These are phyloP conservation scores for Sebastes hubbsi DNA, from an alignment of 2,797 vertebrate species.

Conservation along the genomic window DNA sequence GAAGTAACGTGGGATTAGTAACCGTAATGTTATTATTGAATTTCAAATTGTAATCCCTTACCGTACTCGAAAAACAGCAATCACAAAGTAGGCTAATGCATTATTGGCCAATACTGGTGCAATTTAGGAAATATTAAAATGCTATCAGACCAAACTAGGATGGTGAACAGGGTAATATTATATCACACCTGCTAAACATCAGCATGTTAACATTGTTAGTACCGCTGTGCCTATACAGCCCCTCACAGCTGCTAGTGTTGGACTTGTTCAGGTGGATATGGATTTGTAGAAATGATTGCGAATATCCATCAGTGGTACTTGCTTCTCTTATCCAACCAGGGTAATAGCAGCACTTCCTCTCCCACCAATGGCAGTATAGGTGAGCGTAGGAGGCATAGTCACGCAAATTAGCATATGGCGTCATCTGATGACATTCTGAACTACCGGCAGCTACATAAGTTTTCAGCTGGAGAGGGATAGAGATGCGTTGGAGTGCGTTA, in stretches of 20 bases:
- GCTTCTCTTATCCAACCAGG: neutral
- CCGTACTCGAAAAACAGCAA: too few relatives aligned
- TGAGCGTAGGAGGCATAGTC: neutral
- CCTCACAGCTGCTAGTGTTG: neutral
- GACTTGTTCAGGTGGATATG: too few relatives aligned
- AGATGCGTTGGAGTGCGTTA: constrained; percentile 11
- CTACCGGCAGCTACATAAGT: neutral
- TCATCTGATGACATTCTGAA: constrained; percentile 25
- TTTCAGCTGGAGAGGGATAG: neutral
- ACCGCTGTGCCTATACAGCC: neutral
- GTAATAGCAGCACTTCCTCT: neutral
- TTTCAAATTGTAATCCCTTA: neutral
- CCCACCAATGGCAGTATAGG: neutral
- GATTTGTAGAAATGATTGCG: neutral
- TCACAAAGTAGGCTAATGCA: too few relatives aligned
- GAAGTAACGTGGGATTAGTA: neutral
- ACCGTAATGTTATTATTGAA: neutral
- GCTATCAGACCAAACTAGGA: neutral
- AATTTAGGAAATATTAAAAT: neutral
- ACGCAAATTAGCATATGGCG: neutral
- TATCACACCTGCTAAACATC: neutral
- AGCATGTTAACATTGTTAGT: neutral
- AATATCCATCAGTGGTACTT: neutral
- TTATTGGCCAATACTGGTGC: neutral
- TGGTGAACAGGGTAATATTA: neutral